Evolutionary conservation across 2,888 invertebrate genomes (phyloP).

Genomic region (Ceraclea dissimilis): DNA sequence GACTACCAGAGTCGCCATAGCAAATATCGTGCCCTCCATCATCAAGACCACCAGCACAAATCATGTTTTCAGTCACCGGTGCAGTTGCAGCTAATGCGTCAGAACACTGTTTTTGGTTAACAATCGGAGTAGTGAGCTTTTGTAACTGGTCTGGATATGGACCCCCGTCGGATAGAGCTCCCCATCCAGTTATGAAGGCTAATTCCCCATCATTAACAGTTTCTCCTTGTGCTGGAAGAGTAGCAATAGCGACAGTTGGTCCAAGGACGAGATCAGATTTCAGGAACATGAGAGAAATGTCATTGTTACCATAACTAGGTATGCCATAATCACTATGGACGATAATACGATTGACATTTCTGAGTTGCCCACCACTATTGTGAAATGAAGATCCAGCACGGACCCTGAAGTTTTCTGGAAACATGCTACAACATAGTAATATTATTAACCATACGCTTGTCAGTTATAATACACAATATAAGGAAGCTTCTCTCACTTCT

Average conservation of each 20-base stretch:
- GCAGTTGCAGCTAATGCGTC: background rate
- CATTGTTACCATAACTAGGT: conserved; percentile 30
- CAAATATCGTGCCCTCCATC: background rate
- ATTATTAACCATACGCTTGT: too few relatives aligned
- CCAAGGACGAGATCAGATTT: conserved; percentile 32
- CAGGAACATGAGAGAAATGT: conserved; percentile 37
- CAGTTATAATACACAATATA: too few relatives aligned
- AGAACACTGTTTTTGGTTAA: background rate
- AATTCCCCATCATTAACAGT: conserved; percentile 32
- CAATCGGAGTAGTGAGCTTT: background rate
- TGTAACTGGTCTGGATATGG: background rate
- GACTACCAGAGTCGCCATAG: background rate
- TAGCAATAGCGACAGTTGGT: conserved; percentile 30
- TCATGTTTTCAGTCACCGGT: background rate
- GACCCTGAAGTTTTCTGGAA: too few relatives aligned
- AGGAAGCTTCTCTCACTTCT: too few relatives aligned
- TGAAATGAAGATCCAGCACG: too few relatives aligned
- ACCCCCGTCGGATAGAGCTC: conserved; percentile 22
- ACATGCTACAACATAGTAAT: too few relatives aligned
- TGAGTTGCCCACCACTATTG: too few relatives aligned
- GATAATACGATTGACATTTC: too few relatives aligned
- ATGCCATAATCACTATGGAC: conserved; percentile 22
- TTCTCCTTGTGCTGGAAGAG: conserved; percentile 30
- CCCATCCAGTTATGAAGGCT: conserved; percentile 43
- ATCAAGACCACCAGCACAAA: background rate